Evolutionary conservation across 2,113 vertebrate genomes (phyloP), one percentile per base, ranked within the genome.

Genomic region (Myiagra hebetior): DNA sequence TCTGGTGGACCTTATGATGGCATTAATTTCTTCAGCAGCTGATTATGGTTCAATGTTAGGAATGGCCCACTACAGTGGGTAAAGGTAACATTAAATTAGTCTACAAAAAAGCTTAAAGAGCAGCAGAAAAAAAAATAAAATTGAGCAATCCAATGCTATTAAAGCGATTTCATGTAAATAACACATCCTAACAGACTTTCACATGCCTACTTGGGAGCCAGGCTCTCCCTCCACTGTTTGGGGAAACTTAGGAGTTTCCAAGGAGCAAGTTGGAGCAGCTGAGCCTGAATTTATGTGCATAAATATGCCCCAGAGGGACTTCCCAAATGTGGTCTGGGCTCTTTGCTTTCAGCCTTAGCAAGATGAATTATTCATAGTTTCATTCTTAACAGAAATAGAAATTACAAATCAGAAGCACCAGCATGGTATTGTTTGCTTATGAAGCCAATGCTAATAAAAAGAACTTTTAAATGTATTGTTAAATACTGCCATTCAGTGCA

Each of bases 291-390:
- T 75, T 52, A 44, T 90, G 62, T 87, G 72, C 70, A 60, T 85
- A 88, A 94, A 90, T 64, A 83, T 52, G 55, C 78, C 95, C 72
- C 67, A 69, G 67, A 57, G 92, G 70, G 70, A 68, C 82, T 89
- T 60, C 5, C 13, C 37, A n/a, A 79, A 73, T 68, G 10, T 49
- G 52, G 55, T 63, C 56, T 46, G 64, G 53, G 67, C 85, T 94
- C 79, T 79, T 33, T 92, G 73, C 91, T 95, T 91, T 94, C 83
- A 90, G 50, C 41, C 41, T 73, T 76, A 49, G n/a, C 0, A 3
- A 67, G 53, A 85, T 93, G 70, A 93, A 95, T 97, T 92, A 95
- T 97, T 94, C 84, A 95, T 96, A 79, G 90, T 93, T 94, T 96
- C 82, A 91, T 94, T 97, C 92, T 93, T 87, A 86, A 89, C 87